phyloP scores from a whole-genome alignment of 2,888 invertebrate genomes.

The Drosophila paucipuncta region DNA sequence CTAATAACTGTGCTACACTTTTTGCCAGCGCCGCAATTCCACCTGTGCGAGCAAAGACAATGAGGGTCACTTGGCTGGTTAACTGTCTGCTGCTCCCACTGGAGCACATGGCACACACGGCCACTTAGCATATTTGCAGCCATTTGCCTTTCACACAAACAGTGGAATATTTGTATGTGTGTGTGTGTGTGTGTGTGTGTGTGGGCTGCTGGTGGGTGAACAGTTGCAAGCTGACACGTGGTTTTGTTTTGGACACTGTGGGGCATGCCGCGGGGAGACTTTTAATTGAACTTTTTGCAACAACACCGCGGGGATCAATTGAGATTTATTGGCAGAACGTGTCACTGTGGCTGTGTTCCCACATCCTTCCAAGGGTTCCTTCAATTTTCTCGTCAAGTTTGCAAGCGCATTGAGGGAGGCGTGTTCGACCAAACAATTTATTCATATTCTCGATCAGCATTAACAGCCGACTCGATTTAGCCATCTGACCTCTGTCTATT shows the following conservation, averaged over 20 bases:
- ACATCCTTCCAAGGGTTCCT: not conserved
- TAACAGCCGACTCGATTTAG: not conserved
- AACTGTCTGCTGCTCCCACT: constrained; percentile 32
- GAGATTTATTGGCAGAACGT: constrained; percentile 79
- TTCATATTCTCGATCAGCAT: not conserved
- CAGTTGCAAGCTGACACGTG: constrained; percentile 12
- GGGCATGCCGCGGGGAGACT: constrained; percentile 52
- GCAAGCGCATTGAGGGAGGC: not conserved
- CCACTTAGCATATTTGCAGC: constrained; percentile 62
- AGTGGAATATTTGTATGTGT: not conserved
- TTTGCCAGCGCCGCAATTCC: constrained; percentile 24
- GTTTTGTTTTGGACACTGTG: constrained; percentile 33
- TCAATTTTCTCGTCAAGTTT: not conserved
- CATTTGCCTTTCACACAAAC: constrained; percentile 14
- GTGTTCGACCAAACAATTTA: rapidly evolving
- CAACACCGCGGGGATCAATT: constrained; percentile 77
- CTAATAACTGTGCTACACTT: constrained; percentile 54
- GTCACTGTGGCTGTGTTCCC: constrained; percentile 51
- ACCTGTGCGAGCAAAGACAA: constrained; percentile 30
- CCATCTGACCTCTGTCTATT: not conserved
- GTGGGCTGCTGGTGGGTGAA: not conserved
- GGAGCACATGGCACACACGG: constrained; percentile 45
- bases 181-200: constrained; percentile 4
- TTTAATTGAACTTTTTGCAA: constrained; percentile 80
- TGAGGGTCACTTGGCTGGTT: constrained; percentile 30